phyloP scores from a whole-genome alignment of 2,113 vertebrate genomes.

The Nycticorax nycticorax region DNA sequence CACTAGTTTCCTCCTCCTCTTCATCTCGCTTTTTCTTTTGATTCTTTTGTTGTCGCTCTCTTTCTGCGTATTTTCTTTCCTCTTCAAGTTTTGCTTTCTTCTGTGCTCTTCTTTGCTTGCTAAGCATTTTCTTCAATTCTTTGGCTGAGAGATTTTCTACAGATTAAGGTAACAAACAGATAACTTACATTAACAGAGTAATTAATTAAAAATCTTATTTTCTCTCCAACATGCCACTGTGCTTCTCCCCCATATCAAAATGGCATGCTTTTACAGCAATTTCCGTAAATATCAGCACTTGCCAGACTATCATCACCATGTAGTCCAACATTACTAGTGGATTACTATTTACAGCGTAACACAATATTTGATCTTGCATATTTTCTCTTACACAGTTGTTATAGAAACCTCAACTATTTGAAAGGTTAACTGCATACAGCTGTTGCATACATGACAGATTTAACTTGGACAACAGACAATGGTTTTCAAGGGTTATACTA shows the following conservation, averaged over 20 bases:
- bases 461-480: background rate
- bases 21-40: conserved; percentile 82
- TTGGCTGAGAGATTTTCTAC: conserved; percentile 82
- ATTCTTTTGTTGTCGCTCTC: conserved; percentile 78
- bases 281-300: background rate
- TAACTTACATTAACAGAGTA: background rate
- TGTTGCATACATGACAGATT: background rate
- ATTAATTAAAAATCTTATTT: background rate
- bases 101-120: conserved; percentile 82
- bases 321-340: background rate
- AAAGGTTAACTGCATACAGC: background rate
- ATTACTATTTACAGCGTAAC: background rate
- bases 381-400: background rate
- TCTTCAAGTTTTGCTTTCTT: conserved; percentile 83
- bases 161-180: conserved; percentile 1
- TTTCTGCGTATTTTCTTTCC: conserved; percentile 77
- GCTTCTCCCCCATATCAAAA: background rate
- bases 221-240: background rate
- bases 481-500: background rate
- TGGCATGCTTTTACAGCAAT: background rate
- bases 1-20: conserved; percentile 78
- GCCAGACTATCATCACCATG: background rate
- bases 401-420: background rate
- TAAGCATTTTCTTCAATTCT: conserved; percentile 84
- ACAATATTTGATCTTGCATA: background rate